Conservation (phyloP, 1,140 invertebrate species). For the Eriocheir sinensis region DNA sequence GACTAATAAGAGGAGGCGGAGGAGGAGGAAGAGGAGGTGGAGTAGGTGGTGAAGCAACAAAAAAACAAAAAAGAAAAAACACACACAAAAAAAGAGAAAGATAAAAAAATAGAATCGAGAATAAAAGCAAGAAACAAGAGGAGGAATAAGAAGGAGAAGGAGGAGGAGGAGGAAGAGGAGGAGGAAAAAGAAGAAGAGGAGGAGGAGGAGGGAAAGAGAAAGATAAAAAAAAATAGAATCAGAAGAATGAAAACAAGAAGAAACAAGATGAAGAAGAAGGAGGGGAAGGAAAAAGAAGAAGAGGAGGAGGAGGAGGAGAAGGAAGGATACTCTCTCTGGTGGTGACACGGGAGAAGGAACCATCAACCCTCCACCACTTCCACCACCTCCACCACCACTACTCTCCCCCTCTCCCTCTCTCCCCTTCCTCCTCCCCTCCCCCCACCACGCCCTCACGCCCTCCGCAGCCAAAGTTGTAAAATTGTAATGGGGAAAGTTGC, state of each 20-base stretch:
- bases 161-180: neutral
- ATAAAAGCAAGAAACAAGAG: no score
- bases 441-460: neutral
- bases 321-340: neutral
- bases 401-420: neutral
- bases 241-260: neutral
- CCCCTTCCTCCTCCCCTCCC: neutral
- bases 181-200: neutral
- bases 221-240: neutral
- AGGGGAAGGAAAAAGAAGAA: no score
- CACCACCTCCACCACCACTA: neutral
- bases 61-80: neutral
- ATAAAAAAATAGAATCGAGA: no score
- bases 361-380: neutral
- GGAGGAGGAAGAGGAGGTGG: neutral
- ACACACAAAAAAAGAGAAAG: no score
- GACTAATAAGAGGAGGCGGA: neutral
- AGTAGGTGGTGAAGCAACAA: no score
- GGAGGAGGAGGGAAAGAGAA: no score
- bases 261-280: neutral
- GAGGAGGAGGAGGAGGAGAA: neutral
- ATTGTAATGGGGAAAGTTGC: conserved; percentile 72
- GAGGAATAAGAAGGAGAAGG: neutral
- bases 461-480: conserved; percentile 64
- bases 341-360: conserved; percentile 29